phyloP scores from a whole-genome alignment of 2,888 invertebrate genomes.

The Scrobipalpa costella region DNA sequence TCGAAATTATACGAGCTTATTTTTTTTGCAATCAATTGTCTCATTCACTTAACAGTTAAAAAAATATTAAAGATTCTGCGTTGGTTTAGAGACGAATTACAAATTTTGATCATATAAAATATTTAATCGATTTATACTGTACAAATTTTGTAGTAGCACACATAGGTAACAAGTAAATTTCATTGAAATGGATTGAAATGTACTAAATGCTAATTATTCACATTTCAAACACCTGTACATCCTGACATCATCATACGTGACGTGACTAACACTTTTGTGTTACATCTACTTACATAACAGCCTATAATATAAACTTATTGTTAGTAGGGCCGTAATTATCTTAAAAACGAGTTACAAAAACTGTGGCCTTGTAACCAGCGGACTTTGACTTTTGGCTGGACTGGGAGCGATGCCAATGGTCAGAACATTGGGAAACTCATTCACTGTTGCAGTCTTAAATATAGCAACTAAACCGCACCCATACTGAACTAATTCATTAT shows the following conservation, averaged over 20 bases:
- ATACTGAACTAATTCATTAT: neutral
- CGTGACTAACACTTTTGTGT: neutral
- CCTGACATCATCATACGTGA: slow-evolving; percentile 3
- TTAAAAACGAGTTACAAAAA: slow-evolving; percentile 33
- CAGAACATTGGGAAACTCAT: slow-evolving; percentile 12
- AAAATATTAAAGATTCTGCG: no score
- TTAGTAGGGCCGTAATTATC: neutral
- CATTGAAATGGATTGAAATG: neutral
- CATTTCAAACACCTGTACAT: slow-evolving; percentile 8
- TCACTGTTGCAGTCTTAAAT: slow-evolving; percentile 8
- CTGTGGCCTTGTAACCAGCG: slow-evolving; percentile 45
- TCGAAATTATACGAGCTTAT: no score
- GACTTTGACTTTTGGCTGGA: slow-evolving; percentile 47
- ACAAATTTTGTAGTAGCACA: no score
- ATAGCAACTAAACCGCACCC: neutral
- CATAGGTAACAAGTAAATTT: neutral
- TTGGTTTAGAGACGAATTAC: no score
- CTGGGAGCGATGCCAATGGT: slow-evolving; percentile 44
- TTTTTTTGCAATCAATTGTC: neutral
- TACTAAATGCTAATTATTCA: neutral
- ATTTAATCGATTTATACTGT: no score
- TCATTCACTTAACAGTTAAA: neutral
- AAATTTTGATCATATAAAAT: no score
- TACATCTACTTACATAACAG: neutral
- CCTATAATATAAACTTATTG: neutral